These are phyloP conservation scores for Lepidocyrtoides sp. DNA, from an alignment of 2,888 invertebrate genomes.

Conservation along the genomic window DNA sequence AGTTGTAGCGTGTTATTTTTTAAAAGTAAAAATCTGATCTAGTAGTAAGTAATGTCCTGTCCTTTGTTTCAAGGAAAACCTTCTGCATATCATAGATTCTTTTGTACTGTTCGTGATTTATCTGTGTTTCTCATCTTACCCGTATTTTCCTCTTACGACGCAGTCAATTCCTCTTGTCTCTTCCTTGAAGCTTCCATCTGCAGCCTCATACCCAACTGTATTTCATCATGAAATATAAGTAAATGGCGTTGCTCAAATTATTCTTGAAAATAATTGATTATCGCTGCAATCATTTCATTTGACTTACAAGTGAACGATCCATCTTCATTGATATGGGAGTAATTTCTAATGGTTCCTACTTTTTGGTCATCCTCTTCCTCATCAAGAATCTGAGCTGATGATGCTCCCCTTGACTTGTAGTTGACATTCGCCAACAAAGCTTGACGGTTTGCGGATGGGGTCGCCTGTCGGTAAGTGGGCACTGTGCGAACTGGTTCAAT, in stretches of 20 bases:
- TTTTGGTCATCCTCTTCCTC: slow-evolving; percentile 81
- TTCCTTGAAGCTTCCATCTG: slow-evolving; percentile 95
- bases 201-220: slow-evolving; percentile 89
- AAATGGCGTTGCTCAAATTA: too few relatives aligned
- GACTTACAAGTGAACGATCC: slow-evolving; percentile 91
- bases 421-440: slow-evolving; percentile 84
- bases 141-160: slow-evolving; percentile 95
- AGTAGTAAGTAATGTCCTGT: too few relatives aligned
- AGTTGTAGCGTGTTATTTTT: neutral
- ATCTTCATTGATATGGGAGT: slow-evolving; percentile 94
- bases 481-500: slow-evolving; percentile 83
- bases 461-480: slow-evolving; percentile 84
- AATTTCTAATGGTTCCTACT: slow-evolving; percentile 94
- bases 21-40: too few relatives aligned
- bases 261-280: too few relatives aligned
- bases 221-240: neutral
- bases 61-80: neutral
- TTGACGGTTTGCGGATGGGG: slow-evolving; percentile 79
- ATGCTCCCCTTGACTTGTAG: slow-evolving; percentile 76
- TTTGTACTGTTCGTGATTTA: neutral
- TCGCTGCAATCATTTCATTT: too few relatives aligned
- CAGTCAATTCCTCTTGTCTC: slow-evolving; percentile 95
- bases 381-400: slow-evolving; percentile 64
- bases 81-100: too few relatives aligned
- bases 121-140: slow-evolving; percentile 86